A percentile compares a stretch with the other conserved stretches of the same genome.
Conservation (phyloP, 2,888 invertebrate genomes). For the Tiliacea aurago region DNA sequence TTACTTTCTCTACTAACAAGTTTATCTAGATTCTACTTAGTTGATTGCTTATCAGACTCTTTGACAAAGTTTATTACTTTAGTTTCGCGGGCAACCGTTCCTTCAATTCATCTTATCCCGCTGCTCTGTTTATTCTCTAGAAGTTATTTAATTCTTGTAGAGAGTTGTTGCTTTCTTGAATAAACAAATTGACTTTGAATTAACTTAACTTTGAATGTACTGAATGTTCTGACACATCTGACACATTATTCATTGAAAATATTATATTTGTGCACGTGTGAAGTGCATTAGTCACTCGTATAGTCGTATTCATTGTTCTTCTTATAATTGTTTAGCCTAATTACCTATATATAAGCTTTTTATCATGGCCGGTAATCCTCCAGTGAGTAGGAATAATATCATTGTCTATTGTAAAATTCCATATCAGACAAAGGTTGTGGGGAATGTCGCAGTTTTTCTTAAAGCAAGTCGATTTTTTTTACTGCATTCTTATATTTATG, state of each 20-base stretch:
- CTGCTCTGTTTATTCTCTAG: constrained; percentile 21
- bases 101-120: constrained; percentile 34
- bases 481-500: background rate
- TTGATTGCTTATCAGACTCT: constrained; percentile 49
- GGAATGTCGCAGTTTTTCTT: background rate
- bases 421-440: background rate
- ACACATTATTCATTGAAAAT: constrained; percentile 18
- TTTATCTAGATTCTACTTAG: constrained; percentile 48
- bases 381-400: background rate
- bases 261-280: constrained; percentile 20
- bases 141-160: constrained; percentile 25
- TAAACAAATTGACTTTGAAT: constrained; percentile 2
- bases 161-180: constrained; percentile 3
- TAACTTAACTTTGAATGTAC: background rate
- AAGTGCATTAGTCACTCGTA: constrained; percentile 8
- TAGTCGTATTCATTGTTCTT: constrained; percentile 32
- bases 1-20: constrained; percentile 58
- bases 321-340: constrained; percentile 29
- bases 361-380: constrained; percentile 1
- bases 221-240: too few species aligned
- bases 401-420: constrained; percentile 6
- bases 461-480: background rate
- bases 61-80: constrained; percentile 38
- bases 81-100: constrained; percentile 27
- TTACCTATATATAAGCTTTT: constrained; percentile 24